These are phyloP conservation scores for Eptatretus atami DNA, from an alignment of 2,797 vertebrate genomes.

Conservation along the genomic window DNA sequence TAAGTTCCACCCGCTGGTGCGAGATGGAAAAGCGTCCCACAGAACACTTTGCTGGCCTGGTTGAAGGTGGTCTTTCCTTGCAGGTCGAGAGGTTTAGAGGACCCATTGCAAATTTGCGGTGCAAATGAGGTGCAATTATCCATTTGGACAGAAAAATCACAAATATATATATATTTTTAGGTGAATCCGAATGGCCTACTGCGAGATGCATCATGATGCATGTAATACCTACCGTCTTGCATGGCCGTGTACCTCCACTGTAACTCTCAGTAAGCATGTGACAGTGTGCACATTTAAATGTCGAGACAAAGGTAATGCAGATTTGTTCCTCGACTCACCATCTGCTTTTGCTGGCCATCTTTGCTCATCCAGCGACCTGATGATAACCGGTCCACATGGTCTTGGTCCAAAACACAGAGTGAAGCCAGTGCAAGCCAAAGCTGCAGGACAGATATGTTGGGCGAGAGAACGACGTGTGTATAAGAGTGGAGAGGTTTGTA, in stretches of 20 bases:
- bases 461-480: slow-evolving; percentile 8
- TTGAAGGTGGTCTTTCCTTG: no score
- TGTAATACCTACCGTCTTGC: not conserved
- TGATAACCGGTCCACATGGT: slow-evolving; percentile 80
- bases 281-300: not conserved
- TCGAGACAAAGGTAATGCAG: not conserved
- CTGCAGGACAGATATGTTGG: slow-evolving; percentile 16
- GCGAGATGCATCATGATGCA: not conserved
- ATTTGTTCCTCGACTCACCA: slow-evolving; percentile 23
- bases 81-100: no score
- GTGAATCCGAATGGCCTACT: not conserved
- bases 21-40: no score
- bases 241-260: not conserved
- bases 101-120: no score
- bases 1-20: no score
- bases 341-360: slow-evolving; percentile 93
- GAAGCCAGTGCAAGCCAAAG: slow-evolving; percentile 88
- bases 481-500: no score
- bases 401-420: slow-evolving; percentile 85
- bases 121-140: no score
- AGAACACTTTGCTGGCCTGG: no score
- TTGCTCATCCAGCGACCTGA: slow-evolving; percentile 99
- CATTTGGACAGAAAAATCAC: slow-evolving; percentile 5
- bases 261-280: no score
- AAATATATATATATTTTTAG: no score